These are phyloP conservation scores for Orius insidiosus DNA, from an alignment of 1,140 invertebrate species.

Conservation along the genomic window DNA sequence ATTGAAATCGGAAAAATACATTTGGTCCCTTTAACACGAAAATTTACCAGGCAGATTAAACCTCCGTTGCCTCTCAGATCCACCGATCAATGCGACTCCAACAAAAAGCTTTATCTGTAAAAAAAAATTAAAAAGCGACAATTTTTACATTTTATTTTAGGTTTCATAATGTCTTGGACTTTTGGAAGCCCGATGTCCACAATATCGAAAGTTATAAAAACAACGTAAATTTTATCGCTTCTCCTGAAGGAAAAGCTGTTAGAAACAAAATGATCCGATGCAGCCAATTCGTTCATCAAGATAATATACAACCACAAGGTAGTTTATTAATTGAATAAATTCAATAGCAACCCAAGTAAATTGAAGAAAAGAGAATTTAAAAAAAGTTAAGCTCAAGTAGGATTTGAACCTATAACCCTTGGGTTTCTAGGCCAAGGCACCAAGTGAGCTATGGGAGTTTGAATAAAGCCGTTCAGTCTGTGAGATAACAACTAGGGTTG, in stretches of 20 bases:
- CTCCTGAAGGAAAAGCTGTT: slow-evolving; percentile 1
- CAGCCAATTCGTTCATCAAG: neutral
- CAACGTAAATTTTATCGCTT: slow-evolving; percentile 1
- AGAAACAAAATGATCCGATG: slow-evolving; percentile 3
- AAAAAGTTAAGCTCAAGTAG: too few species aligned
- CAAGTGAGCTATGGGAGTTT: too few species aligned
- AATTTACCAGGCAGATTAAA: neutral
- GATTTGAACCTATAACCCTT: too few species aligned
- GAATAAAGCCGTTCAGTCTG: too few species aligned
- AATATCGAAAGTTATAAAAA: neutral
- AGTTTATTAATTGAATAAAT: neutral
- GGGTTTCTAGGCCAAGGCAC: too few species aligned
- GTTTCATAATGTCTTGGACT: slow-evolving; percentile 1
- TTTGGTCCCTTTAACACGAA: slow-evolving; percentile 7
- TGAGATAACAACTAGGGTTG: too few species aligned
- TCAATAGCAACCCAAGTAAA: too few species aligned
- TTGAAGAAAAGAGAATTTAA: too few species aligned
- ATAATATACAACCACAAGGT: neutral
- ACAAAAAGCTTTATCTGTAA: slow-evolving; percentile 12
- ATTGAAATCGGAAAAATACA: slow-evolving; percentile 5
- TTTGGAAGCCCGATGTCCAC: slow-evolving; percentile 6
- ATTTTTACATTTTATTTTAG: slow-evolving; percentile 9
- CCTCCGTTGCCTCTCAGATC: slow-evolving; percentile 6
- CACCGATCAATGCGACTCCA: slow-evolving; percentile 10
- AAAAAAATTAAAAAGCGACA: neutral